Percentiles rank a stretch among this genome's conserved stretches.
phyloP scores from a whole-genome alignment of 2,888 invertebrate species.

The Ctena decussata region DNA sequence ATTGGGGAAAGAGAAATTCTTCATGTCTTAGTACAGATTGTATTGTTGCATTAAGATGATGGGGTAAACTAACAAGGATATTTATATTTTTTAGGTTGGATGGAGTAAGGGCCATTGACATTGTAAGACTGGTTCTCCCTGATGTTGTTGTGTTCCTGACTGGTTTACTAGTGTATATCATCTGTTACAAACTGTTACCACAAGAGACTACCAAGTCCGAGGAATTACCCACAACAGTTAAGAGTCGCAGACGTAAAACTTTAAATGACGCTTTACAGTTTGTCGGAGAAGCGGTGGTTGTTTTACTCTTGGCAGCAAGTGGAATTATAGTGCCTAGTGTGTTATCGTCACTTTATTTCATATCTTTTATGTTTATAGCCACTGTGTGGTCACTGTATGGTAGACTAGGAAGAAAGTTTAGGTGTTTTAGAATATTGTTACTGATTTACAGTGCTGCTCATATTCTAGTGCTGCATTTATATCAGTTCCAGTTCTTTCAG shows the following conservation, averaged over 20 bases:
- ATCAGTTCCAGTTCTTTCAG: conserved; percentile 95
- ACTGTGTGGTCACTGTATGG: conserved; percentile 92
- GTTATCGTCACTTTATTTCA: conserved; percentile 94
- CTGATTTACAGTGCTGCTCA: conserved; percentile 92
- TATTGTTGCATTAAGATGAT: too few relatives aligned
- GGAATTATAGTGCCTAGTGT: conserved; percentile 94
- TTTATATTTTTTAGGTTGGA: conserved; percentile 80
- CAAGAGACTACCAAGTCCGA: conserved; percentile 20
- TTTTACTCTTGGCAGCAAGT: conserved; percentile 80
- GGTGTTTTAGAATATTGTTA: conserved; percentile 86
- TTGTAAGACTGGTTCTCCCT: conserved; percentile 82
- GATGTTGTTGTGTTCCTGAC: conserved; percentile 81
- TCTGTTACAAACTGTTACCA: conserved; percentile 73
- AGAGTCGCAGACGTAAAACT: conserved; percentile 50
- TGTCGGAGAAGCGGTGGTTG: conserved; percentile 77
- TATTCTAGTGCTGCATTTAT: conserved; percentile 91
- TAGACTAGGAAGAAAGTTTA: conserved; percentile 93
- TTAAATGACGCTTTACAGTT: conserved; percentile 69
- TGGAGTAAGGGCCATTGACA: conserved; percentile 70
- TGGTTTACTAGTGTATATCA: conserved; percentile 76
- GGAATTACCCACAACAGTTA: conserved; percentile 59
- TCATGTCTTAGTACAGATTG: too few relatives aligned
- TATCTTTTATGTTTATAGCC: conserved; percentile 94
- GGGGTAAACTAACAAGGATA: too few relatives aligned
- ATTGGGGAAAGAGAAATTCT: too few relatives aligned